phyloP scores from a whole-genome alignment of 2,888 invertebrate species.

The Amblyjoppa fuscipennis region DNA sequence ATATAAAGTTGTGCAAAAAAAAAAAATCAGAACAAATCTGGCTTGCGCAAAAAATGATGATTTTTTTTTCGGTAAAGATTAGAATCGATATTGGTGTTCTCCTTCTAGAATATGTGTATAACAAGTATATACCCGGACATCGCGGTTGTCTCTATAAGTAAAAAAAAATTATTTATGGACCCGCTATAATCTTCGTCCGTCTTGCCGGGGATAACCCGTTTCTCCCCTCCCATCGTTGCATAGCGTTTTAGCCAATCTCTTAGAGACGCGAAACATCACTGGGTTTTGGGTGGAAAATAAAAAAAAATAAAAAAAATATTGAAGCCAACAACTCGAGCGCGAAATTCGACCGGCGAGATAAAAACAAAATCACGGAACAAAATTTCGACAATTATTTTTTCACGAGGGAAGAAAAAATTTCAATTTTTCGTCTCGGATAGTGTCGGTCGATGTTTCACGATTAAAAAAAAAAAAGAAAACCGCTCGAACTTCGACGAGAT shows the following conservation, averaged over 20 bases:
- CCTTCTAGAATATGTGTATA: constrained; percentile 29
- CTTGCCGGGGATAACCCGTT: background rate
- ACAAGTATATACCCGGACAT: constrained; percentile 12
- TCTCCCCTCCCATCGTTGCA: background rate
- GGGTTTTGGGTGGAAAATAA: background rate
- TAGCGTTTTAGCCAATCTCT: background rate
- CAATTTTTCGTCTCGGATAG: background rate
- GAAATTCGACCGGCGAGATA: background rate
- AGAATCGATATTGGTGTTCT: constrained; percentile 27
- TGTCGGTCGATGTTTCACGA: constrained; percentile 11
- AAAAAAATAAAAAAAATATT: background rate
- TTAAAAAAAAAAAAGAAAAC: background rate
- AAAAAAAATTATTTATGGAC: background rate
- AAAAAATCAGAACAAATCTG: background rate
- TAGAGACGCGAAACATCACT: background rate
- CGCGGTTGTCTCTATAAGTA: constrained; percentile 3
- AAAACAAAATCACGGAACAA: background rate
- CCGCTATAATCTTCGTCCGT: constrained; percentile 1
- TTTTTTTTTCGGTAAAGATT: constrained; percentile 11
- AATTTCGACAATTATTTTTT: constrained; percentile 5
- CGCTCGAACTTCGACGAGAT: background rate
- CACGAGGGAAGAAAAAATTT: background rate
- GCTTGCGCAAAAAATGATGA: background rate
- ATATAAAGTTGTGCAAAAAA: background rate
- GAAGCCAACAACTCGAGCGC: background rate